Base-by-base conservation (phyloP, 2,888 invertebrate species). In the Xestoiulus laeticollis region DNA sequence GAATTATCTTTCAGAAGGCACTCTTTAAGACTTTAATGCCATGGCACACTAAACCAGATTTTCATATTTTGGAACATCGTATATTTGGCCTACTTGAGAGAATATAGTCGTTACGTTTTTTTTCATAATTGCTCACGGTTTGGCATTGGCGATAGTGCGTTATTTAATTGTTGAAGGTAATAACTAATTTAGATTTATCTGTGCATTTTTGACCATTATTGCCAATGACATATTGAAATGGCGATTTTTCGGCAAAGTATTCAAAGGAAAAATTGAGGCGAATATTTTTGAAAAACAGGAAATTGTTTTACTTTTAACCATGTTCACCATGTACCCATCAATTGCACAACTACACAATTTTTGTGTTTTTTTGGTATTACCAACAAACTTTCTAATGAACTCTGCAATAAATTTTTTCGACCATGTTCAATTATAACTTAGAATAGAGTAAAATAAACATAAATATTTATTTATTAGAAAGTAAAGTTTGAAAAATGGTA, bases 11-110 rank as follows among this genome's bases (percentile, higher is more conserved):
- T 30, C 26, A 14, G 14, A 78, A 30, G 30, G 30, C 30, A 12
- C 78, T 30, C 78, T 3, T n/a, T 16, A 2, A 14, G 30, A 30
- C 30, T n/a, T 26, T 78, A 78, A 78, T 78, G 30, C 30, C 14
- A 10, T 78, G 78, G 78, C 78, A 78, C 30, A 78, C 78, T 78
- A 30, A 78, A 78, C 78, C 78, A 78, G 78, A 78, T 78, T 78
- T 78, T 78, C 78, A 78, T 30, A 78, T 30, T 14, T 78, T 12
- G 0, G 14, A 30, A 30, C 78, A 78, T 12, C 30, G 78, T 78
- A 30, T n/a, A n/a, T 78, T 78, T 78, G 78, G 78, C 78, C 78
- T 78, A 78, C 30, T 14, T 78, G 78, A 78, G 30, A 68, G 30
- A 16, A 30, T 30, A 78, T 30, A 30, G 26, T 78, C 30, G 26